Base-by-base conservation (phyloP, 2,888 invertebrate genomes). In the Troilus luridus region DNA sequence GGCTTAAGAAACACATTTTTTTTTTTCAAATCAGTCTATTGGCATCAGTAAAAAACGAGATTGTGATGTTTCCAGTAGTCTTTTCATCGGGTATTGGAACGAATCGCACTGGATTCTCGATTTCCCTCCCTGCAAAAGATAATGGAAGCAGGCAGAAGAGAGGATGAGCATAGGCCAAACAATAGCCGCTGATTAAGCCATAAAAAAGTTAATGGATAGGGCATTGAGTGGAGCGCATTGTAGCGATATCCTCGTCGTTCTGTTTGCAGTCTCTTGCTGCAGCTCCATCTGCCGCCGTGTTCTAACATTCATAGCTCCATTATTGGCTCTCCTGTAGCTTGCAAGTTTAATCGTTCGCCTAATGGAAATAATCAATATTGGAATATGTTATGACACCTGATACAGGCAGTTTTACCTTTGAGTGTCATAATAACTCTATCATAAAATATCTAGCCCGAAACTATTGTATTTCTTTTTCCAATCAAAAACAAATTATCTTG, bases 121-220 rank as follows among this genome's bases (percentile, higher is more conserved):
- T 41, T 67, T 41, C 41, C 41, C 72, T 5, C 41, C 41, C 27
- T 77, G 72, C 27, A 77, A 77, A 21, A 41, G 72, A 77, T 77
- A 77, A 77, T 77, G 19, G 72, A 19, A 17, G 72, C 17, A 41
- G 27, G 19, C 7, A 27, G 72, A 77, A 85, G 21, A 58, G 56
- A 58, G 85, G 85, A 58, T 54, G 56, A 56, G 85, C 85, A 58
- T 12, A n/a, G 56, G n/a, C 85, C 56, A 58, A 19, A 85, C 85
- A 85, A 85, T 85, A n/a, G 54, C n/a, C 56, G 56, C 85, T 85
- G 85, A 85, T 85, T 85, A 85, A 58, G 54, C 56, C 85, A 85
- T 85, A 56, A 85, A 85, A 85, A 85, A 85, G 85, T 85, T 85
- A 85, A 85, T 85, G 7, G 21, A n/a, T 85, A 56, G 56, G 85